These are phyloP conservation scores for Muscidifurax raptorellus DNA, from an alignment of 1,140 invertebrate genomes.

Conservation along the genomic window DNA sequence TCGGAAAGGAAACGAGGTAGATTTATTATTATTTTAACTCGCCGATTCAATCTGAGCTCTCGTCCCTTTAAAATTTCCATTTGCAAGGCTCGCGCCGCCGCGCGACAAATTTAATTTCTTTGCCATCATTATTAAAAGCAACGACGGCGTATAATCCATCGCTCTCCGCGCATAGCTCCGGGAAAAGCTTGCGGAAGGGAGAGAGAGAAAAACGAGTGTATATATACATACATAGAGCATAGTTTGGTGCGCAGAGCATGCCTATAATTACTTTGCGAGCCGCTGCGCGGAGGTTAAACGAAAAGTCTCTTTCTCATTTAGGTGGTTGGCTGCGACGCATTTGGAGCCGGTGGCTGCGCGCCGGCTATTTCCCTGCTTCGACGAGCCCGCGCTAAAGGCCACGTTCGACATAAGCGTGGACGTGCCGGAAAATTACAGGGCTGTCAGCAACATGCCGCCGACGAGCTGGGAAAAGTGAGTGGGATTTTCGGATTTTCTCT, in stretches of 20 bases:
- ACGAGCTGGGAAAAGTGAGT: neutral
- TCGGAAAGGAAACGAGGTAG: conserved; percentile 69
- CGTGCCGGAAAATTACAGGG: conserved; percentile 62
- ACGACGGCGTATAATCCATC: too few relatives aligned
- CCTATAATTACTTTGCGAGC: neutral
- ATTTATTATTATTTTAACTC: conserved; percentile 14
- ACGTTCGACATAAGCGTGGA: conserved; percentile 76
- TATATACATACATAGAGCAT: too few relatives aligned
- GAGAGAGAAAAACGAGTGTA: too few relatives aligned
- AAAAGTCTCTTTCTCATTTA: conserved; percentile 11
- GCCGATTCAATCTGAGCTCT: neutral
- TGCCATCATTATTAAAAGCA: too few relatives aligned
- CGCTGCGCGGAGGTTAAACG: neutral
- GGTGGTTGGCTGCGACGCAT: conserved; percentile 78
- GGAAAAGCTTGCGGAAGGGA: too few relatives aligned
- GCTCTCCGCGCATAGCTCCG: too few relatives aligned
- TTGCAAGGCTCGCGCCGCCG: neutral
- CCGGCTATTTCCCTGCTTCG: conserved; percentile 81
- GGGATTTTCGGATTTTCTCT: neutral
- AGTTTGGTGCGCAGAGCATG: too few relatives aligned
- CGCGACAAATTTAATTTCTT: neutral
- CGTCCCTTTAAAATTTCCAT: too few relatives aligned
- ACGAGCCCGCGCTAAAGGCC: conserved; percentile 82
- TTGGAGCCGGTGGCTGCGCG: conserved; percentile 79
- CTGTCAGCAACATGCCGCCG: conserved; percentile 72